Evolutionary conservation across 2,797 vertebrate species (phyloP).

Genomic region (Cygnus olor): DNA sequence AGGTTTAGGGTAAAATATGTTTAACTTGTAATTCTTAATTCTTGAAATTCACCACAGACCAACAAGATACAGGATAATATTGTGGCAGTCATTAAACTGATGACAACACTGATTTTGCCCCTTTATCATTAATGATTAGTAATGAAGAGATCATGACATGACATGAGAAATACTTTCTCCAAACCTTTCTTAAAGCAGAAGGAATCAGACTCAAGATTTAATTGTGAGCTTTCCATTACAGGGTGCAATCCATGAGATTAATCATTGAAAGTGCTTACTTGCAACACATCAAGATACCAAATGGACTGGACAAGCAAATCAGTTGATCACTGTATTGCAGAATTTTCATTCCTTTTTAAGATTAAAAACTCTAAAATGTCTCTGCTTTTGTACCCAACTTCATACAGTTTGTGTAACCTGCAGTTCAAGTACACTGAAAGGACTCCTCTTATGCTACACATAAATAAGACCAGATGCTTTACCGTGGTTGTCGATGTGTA

Average conservation of each 20-base stretch:
- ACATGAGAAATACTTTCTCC: background rate
- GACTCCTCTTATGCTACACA: background rate
- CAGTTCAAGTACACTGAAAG: slow-evolving; percentile 27
- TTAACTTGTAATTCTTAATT: background rate
- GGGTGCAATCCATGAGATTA: background rate
- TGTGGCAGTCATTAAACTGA: background rate
- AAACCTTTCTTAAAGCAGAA: background rate
- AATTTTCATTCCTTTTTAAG: background rate
- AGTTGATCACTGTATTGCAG: background rate
- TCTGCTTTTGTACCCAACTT: slow-evolving; percentile 12
- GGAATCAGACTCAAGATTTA: background rate
- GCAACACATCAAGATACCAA: background rate
- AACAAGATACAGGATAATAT: background rate
- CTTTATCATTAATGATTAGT: background rate
- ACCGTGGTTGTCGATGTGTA: background rate
- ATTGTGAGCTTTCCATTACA: background rate
- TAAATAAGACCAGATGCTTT: background rate
- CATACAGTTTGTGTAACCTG: background rate
- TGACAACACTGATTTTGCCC: background rate
- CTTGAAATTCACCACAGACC: background rate
- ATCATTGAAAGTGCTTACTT: background rate
- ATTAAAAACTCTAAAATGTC: background rate
- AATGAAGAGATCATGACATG: background rate
- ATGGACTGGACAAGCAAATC: background rate
- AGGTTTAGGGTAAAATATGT: background rate